Base-by-base conservation (phyloP, 2,113 vertebrate species). In the Ceratotherium simum region DNA sequence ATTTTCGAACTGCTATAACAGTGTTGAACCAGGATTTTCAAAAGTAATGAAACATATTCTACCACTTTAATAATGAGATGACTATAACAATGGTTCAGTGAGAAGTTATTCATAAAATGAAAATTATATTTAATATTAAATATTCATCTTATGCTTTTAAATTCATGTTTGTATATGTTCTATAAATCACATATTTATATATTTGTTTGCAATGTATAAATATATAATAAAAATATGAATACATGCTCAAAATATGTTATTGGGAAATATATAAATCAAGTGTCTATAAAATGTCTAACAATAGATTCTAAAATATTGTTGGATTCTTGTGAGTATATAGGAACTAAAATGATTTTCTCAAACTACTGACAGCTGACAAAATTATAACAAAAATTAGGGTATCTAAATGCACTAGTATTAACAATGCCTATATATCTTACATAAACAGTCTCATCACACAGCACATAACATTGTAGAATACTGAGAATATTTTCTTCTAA, bases 81-180 rank as follows among this genome's bases (percentile, higher is more conserved):
- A 21, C 21, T 42, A 69, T 48, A 29, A 89, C 4, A 90, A 91
- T 27, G 94, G 48, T 21, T 89, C 7, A 91, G 6, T 85, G 8
- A 95, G 36, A 89, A 67, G 5, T 56, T 84, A 79, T 31, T 51
- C 18, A 94, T 33, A 81, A 80, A 91, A 67, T 95, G 54, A 92
- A 96, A 88, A 95, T 67, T 72, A 31, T 64, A 81, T 65, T 90
- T 95, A 90, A 70, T 65, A 64, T 81, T 81, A 80, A 58, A 85
- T 73, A 76, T 69, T 96, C 42, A 79, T 58, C 62, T 25, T 54
- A 81, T 17, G 5, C 27, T 69, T 85, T 85, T 70, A 95, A 90
- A 90, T 72, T 54, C 4, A 67, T 70, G 8, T n/a, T 92, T 65
- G 2, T 54, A 31, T 20, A 79, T 79, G 18, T 60, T 90, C 25